Evolutionary conservation across 1,140 invertebrate genomes (phyloP).

Genomic region (Pseudomyrmex concolor): DNA sequence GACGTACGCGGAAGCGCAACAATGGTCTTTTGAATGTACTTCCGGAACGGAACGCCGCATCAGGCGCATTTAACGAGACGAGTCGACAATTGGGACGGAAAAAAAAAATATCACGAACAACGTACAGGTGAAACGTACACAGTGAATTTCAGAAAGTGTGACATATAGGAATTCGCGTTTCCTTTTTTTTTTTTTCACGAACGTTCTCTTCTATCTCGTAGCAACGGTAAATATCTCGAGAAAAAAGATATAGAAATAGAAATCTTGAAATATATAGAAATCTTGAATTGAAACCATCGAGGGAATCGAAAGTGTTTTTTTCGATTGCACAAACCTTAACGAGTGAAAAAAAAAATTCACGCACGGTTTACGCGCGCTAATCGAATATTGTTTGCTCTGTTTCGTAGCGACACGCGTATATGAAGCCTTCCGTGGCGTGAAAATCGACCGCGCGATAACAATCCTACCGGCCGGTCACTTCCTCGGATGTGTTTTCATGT

Average conservation of each 20-base stretch:
- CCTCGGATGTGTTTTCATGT: slow-evolving; percentile 42
- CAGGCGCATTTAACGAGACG: not conserved
- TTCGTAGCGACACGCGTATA: slow-evolving; percentile 12
- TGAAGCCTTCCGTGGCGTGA: not conserved
- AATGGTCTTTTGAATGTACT: slow-evolving; percentile 51
- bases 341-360: slow-evolving; percentile 39
- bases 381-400: slow-evolving; percentile 20
- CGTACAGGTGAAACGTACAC: not conserved
- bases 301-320: not conserved
- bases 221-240: too few species aligned
- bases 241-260: not conserved
- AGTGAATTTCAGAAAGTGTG: slow-evolving; percentile 5
- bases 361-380: not conserved
- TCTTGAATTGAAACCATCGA: not conserved
- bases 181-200: not conserved
- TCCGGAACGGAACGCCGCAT: slow-evolving; percentile 33
- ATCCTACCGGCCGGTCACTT: slow-evolving; percentile 43
- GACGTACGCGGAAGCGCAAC: slow-evolving; percentile 36
- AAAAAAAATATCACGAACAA: not conserved
- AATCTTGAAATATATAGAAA: not conserved
- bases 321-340: not conserved
- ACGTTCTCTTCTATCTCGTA: not conserved
- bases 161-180: not conserved
- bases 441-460: slow-evolving; percentile 45
- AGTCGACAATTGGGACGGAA: slow-evolving; percentile 33